Evolutionary conservation across 2,113 vertebrate species (phyloP), one percentile per base, ranked within the genome.

Genomic region (Dolichallabes microphthalmus): DNA sequence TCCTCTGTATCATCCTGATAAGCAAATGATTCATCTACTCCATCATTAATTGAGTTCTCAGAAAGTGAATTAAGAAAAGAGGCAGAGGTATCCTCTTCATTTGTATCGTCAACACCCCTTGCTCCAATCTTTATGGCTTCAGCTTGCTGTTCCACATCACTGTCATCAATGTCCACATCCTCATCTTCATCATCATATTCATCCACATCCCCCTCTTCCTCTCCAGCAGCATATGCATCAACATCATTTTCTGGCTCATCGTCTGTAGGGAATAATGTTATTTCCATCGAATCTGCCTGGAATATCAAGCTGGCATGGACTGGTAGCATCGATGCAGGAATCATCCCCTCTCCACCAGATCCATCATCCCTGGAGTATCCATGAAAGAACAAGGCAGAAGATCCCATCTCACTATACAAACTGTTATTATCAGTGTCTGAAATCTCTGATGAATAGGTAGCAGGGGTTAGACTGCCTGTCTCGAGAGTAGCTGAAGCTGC

Each of bases 21-120:
- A 89, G 97, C 97, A 0, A 99, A 99, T 39, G 96, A 94, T 82
- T 98, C 97, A 0, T 98, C 96, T 86, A 97, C 88, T 0, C 96
- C 97, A 87, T 98, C 96, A 0, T 96, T 95, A 88, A 98, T 96
- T 82, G 98, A 99, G 69, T 95, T 97, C 88, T 99, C 98, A 0
- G 98, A 99, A 83, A 98, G 95, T 0, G 97, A 98, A 90, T 95
- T 96, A 84, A 98, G 94, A 91, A 97, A 98, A 6, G 97, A 99
- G 20, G 94, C 95, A 0, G 97, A 98, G 1, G 96, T 95, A 88
- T 97, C 97, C 83, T 96, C 95, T 0, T 97, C 96, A 1, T 89
- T 90, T n/a, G 91, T 91, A 85, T 93, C 93, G 22, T 93, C 92
- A 35, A 88, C 89, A 73, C 91, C 90, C 0, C 82, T 90, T 75